Percentiles rank a stretch among this genome's conserved stretches.
These are phyloP conservation scores for Xanthorhoe spadicearia DNA, from an alignment of 2,888 invertebrate genomes.

Conservation along the genomic window DNA sequence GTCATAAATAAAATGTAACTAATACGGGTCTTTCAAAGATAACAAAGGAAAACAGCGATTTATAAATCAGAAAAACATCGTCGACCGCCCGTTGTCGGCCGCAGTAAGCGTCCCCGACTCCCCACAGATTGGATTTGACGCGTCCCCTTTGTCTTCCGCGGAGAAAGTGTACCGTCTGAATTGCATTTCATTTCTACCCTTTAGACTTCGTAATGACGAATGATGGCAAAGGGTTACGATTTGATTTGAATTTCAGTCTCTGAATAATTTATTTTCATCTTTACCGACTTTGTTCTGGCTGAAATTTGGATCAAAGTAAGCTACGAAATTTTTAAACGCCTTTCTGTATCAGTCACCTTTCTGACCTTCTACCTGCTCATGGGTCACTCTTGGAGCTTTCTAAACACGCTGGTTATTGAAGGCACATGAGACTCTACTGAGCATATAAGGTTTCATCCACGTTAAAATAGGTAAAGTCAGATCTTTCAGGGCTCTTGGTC, in stretches of 20 bases:
- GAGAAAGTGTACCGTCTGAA: conserved; percentile 46
- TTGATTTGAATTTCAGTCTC: conserved; percentile 10
- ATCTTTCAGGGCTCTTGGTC: too few relatives aligned
- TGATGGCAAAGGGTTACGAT: conserved; percentile 19
- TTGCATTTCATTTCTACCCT: conserved; percentile 43
- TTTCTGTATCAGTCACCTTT: too few relatives aligned
- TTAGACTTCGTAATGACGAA: conserved; percentile 32
- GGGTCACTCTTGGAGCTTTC: too few relatives aligned
- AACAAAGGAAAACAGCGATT: conserved; percentile 3
- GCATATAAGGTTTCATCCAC: too few relatives aligned
- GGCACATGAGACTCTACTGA: too few relatives aligned
- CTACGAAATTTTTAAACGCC: too few relatives aligned
- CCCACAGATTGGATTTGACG: conserved; percentile 51
- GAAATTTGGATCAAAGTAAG: background rate
- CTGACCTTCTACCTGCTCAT: too few relatives aligned
- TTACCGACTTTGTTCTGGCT: background rate
- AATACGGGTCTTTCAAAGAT: background rate
- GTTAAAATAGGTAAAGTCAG: too few relatives aligned
- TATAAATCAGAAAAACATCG: conserved; percentile 6
- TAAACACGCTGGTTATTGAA: background rate
- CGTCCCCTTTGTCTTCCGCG: conserved; percentile 40
- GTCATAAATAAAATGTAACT: background rate
- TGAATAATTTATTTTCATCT: background rate
- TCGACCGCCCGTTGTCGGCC: conserved; percentile 16
- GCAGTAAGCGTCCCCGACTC: conserved; percentile 11